phyloP scores from a whole-genome alignment of 2,113 vertebrate species.

The Chaetorhynchus papuensis region DNA sequence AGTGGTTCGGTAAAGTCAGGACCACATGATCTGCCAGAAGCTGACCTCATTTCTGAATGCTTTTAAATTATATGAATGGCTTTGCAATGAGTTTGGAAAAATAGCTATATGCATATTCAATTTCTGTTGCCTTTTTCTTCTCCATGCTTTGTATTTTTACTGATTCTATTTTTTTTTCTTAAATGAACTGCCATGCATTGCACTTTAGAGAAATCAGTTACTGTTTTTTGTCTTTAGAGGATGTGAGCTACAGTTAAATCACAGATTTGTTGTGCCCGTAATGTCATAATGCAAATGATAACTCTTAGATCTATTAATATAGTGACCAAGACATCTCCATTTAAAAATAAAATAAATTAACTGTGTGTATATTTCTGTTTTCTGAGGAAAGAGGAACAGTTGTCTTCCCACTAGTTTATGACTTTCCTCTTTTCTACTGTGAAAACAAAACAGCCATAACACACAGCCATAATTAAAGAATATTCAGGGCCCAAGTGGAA shows the following conservation, averaged over 20 bases:
- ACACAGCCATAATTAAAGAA: not conserved
- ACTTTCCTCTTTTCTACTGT: not conserved
- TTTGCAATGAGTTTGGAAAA: constrained; percentile 16
- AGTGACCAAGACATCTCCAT: not conserved
- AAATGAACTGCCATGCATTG: not conserved
- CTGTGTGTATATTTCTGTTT: not conserved
- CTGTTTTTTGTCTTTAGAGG: not conserved
- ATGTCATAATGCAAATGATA: not conserved
- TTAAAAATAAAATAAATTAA: not conserved
- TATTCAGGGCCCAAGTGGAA: not conserved
- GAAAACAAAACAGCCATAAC: not conserved
- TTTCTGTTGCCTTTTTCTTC: not conserved
- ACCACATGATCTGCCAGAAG: constrained; percentile 69
- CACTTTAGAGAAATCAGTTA: not conserved
- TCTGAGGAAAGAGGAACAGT: not conserved
- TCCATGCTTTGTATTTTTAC: not conserved
- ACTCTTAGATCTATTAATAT: not conserved
- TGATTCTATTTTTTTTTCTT: not conserved
- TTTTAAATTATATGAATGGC: constrained; percentile 30
- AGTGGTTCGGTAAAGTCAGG: constrained; percentile 65
- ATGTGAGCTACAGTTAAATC: not conserved
- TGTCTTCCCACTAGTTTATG: not conserved
- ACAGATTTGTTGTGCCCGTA: not conserved
- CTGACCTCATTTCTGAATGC: constrained; percentile 74
- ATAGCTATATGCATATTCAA: not conserved